Evolutionary conservation across 2,888 invertebrate genomes (phyloP).

Genomic region (Acronicta aceris): DNA sequence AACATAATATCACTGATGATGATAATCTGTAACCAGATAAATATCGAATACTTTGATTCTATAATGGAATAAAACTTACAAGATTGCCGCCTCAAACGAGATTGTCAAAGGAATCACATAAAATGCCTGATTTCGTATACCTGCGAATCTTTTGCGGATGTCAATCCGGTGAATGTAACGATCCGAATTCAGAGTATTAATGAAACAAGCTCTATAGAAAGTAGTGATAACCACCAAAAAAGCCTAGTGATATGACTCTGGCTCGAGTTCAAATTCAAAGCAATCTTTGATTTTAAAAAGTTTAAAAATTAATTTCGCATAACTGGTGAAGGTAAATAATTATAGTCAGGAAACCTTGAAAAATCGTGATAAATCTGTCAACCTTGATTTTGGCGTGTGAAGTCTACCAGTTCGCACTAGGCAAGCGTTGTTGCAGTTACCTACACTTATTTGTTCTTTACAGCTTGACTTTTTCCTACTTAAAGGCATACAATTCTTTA

Average conservation of each 20-base stretch:
- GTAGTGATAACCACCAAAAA: too few species aligned
- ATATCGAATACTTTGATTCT: slow-evolving; percentile 30
- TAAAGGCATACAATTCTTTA: slow-evolving; percentile 28
- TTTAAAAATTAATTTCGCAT: too few species aligned
- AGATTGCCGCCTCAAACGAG: slow-evolving; percentile 51
- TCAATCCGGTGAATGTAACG: slow-evolving; percentile 54
- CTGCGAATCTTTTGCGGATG: slow-evolving; percentile 52
- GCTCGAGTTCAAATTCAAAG: too few species aligned
- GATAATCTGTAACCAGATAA: slow-evolving; percentile 27
- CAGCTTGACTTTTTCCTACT: not conserved
- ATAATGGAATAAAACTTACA: slow-evolving; percentile 50
- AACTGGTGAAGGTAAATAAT: too few species aligned
- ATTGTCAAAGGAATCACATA: slow-evolving; percentile 51
- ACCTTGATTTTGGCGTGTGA: too few species aligned
- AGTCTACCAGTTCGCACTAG: too few species aligned
- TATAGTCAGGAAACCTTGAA: too few species aligned
- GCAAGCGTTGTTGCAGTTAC: too few species aligned
- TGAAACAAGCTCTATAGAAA: not conserved
- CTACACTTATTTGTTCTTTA: not conserved
- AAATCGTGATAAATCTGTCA: too few species aligned
- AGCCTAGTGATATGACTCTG: too few species aligned
- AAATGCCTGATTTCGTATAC: slow-evolving; percentile 53
- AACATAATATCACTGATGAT: slow-evolving; percentile 13
- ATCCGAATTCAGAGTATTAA: slow-evolving; percentile 44
- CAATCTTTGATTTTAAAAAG: too few species aligned